Evolutionary conservation across 2,888 invertebrate species (phyloP), one percentile per base, ranked within the genome.

Genomic region (Kuschelorhynchus macadamiae): DNA sequence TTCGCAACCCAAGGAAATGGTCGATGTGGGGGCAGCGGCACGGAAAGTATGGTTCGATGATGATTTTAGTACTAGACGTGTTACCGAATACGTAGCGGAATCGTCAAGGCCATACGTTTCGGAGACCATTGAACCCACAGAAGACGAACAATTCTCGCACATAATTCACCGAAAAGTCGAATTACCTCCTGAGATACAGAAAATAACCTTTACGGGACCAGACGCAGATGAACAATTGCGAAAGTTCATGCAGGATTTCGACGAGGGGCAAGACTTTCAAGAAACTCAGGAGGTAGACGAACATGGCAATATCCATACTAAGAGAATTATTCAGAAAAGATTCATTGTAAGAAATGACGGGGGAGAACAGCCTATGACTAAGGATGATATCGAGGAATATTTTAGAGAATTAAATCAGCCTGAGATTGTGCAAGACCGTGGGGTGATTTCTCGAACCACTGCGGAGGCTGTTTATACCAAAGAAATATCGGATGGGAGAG

Each of bases 271-370:
- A 74, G 84, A 85, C 67, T 81, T 85, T 11, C 81, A 85, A 61
- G 86, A 87, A 78, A 84, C 83, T 14, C 83, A 86, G 76, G 85
- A 86, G 72, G 78, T 85, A 1, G 87, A 87, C 74, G 83, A 82
- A 36, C 81, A 83, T 70, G 87, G 89, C 7, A 88, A 88, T 74
- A 84, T 88, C 12, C 86, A 86, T 72, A 79, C 85, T 1, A 86
- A 83, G 72, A 79, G 84, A 65, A 83, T 86, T 0, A 83, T 87
- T 3, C 85, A 86, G 73, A 84, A 84, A 70, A 78, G 86, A 33
- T 81, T 85, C 57, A 82, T 87, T 21, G 77, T 86, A 8, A 81
- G 79, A 76, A 74, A 75, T 33, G 78, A 75, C 41, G 76, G 77
- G 50, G 72, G 70, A 18, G 67, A 73, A 18, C 70, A 72, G 44